These are phyloP conservation scores for Verasper variegatus DNA, from an alignment of 2,113 vertebrate species.

Conservation along the genomic window DNA sequence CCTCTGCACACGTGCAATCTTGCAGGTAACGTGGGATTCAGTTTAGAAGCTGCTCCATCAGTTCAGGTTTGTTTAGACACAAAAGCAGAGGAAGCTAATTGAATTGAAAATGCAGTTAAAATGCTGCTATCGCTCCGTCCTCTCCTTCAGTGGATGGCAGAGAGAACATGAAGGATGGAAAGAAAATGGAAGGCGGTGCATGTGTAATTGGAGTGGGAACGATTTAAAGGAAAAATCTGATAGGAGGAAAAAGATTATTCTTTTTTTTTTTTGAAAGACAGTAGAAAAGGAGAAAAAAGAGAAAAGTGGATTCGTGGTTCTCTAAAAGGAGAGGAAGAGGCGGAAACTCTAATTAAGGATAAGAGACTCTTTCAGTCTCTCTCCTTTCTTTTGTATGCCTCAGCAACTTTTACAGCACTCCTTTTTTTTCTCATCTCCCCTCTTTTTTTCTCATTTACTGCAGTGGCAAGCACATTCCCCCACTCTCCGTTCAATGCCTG, in stretches of 20 bases:
- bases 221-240: background rate
- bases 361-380: constrained; percentile 72
- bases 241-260: constrained; percentile 9
- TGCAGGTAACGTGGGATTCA: background rate
- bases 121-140: background rate
- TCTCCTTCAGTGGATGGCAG: constrained; percentile 13
- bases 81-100: background rate
- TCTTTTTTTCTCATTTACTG: constrained; percentile 72
- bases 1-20: background rate
- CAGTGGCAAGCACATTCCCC: constrained; percentile 78
- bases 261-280: constrained; percentile 30
- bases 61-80: constrained; percentile 3
- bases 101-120: background rate
- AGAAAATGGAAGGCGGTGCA: background rate
- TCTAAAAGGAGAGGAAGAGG: constrained; percentile 54
- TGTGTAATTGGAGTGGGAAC: constrained; percentile 10
- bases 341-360: constrained; percentile 78
- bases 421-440: constrained; percentile 50
- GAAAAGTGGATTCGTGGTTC: constrained; percentile 42
- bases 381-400: constrained; percentile 76
- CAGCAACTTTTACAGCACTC: constrained; percentile 79
- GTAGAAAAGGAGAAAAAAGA: background rate
- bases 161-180: background rate
- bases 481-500: constrained; percentile 67
- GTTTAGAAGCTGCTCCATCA: background rate